Evolutionary conservation across 2,888 invertebrate genomes (phyloP).

Genomic region (Zygogramma bicolorata): DNA sequence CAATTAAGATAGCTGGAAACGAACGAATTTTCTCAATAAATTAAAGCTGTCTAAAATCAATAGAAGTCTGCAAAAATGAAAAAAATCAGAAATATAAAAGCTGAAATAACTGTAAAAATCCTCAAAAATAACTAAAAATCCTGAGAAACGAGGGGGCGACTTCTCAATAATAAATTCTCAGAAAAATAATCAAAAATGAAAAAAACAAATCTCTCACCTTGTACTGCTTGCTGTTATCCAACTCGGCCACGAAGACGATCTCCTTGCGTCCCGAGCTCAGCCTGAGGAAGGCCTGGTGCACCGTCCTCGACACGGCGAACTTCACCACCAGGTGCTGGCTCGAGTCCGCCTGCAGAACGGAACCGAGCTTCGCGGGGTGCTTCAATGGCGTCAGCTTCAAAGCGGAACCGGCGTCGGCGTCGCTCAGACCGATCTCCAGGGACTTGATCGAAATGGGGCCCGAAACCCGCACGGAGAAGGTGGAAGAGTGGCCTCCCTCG

Average conservation of each 20-base stretch:
- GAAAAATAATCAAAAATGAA: too few species aligned
- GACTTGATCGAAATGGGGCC: constrained; percentile 82
- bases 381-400: constrained; percentile 81
- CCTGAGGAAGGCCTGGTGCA: constrained; percentile 88
- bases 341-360: constrained; percentile 84
- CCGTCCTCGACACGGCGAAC: constrained; percentile 77
- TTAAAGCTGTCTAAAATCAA: too few species aligned
- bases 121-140: too few species aligned
- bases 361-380: constrained; percentile 76
- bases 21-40: too few species aligned
- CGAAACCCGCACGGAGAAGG: constrained; percentile 74
- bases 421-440: constrained; percentile 89
- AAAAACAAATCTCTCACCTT: too few species aligned
- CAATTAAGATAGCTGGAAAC: too few species aligned
- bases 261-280: constrained; percentile 81
- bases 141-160: too few species aligned
- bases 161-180: too few species aligned
- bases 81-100: too few species aligned
- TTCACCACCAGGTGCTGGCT: constrained; percentile 87
- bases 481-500: constrained; percentile 70
- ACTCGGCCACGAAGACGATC: constrained; percentile 94
- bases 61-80: too few species aligned
- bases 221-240: constrained; percentile 81
- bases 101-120: too few species aligned
- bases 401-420: constrained; percentile 89